Evolutionary conservation across 2,113 vertebrate species (phyloP).

Genomic region (Bungarus multicinctus): DNA sequence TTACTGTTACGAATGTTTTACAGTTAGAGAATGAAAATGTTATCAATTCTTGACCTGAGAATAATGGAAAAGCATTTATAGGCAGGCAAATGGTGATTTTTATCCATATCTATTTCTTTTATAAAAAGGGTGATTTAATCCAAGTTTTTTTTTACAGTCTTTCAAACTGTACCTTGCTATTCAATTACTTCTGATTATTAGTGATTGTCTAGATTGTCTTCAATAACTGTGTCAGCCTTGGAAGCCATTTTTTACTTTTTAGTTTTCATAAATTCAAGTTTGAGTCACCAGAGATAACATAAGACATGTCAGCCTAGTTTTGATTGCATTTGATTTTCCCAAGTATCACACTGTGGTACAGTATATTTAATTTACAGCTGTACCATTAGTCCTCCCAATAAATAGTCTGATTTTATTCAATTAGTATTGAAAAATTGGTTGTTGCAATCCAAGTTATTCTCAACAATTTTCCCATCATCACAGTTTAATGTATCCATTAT

Average conservation of each 20-base stretch:
- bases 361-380: too few species aligned
- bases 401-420: too few species aligned
- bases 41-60: not conserved
- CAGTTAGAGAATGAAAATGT: not conserved
- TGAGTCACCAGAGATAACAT: not conserved
- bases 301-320: not conserved
- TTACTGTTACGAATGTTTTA: not conserved
- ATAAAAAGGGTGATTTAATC: not conserved
- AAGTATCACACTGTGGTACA: not conserved
- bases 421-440: too few species aligned
- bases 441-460: too few species aligned
- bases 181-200: not conserved
- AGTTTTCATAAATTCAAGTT: not conserved
- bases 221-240: not conserved
- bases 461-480: too few species aligned
- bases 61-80: not conserved
- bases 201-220: not conserved
- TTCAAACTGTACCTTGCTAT: not conserved
- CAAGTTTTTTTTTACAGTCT: not conserved
- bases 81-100: not conserved
- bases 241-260: not conserved
- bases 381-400: too few species aligned
- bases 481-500: too few species aligned
- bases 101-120: not conserved
- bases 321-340: not conserved